A percentile compares a stretch with the other conserved stretches of the same genome.
Conservation (phyloP, 2,113 vertebrate species). For the Xiphorhynchus elegans region DNA sequence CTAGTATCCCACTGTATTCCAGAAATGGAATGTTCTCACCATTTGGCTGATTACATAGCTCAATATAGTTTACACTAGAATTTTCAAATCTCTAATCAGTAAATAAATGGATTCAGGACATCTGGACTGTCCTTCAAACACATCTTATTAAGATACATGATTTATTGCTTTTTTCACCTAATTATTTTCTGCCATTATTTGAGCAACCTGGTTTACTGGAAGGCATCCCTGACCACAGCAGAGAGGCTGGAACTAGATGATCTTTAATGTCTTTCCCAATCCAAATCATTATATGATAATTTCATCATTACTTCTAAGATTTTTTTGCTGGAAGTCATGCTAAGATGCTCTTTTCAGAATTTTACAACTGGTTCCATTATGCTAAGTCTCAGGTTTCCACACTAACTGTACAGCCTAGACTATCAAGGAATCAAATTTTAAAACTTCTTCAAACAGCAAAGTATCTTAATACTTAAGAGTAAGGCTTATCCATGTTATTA, state of each 20-base stretch:
- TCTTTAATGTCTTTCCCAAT: not conserved
- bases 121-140: not conserved
- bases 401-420: not conserved
- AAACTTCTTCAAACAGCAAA: not conserved
- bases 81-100: not conserved
- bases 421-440: not conserved
- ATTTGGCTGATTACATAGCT: not conserved
- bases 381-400: not conserved
- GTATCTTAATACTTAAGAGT: not conserved
- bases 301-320: not conserved
- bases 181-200: not conserved
- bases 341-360: not conserved
- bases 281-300: not conserved
- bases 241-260: not conserved
- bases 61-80: not conserved
- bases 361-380: not conserved
- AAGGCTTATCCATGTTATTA: not conserved
- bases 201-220: not conserved
- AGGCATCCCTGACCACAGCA: not conserved
- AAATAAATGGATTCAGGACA: not conserved
- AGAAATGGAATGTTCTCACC: not conserved
- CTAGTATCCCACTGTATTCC: not conserved
- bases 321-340: not conserved
- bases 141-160: accelerated
- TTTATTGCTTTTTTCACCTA: not conserved